Base-by-base conservation (phyloP, 2,888 invertebrate genomes). In the Diadromus collaris region DNA sequence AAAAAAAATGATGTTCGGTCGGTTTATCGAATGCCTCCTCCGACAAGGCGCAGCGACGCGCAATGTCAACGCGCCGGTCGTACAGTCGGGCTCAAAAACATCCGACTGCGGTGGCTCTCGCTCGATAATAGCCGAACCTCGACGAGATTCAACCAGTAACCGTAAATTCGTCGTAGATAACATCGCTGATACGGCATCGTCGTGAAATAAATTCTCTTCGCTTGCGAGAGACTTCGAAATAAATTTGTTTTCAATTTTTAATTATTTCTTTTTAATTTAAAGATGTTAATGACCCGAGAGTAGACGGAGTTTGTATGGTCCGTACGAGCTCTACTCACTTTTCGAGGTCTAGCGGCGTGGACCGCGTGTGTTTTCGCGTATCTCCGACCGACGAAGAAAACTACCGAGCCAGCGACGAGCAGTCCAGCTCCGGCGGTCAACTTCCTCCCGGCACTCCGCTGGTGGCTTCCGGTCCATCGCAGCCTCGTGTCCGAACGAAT, bases 281-380 rank as follows among this genome's bases (percentile, higher is more conserved):
- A 16, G 38, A 41, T 5, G 38, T 41, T 5, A 41, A 41, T 5
- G 38, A 41, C 2, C 38, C 16, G 1, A 16, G 5, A 34, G 34
- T 10, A 16, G 13, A 41, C 38, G 38, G 38, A 41, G 5, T 13
- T 38, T 6, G 32, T 32, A 5, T 34, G 2, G 34, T 34, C 10
- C 34, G 34, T 34, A n/a, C 34, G 38, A 34, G 34, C 34, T 34
- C 24, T 67, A 89, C 91, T 90, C 89, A 92, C 93, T 90, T 91
- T 92, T 87, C 91, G 92, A 64, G 91, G 81, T 85, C 92, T 93
- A 68, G 92, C 90, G 44, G 94, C 93, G 86, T 93, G 89, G 10
- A 93, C 92, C 79, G 90, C 88, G 75, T 88, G 89, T 16, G 86
- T 84, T 84, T 89, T 90, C 38, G 88, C 82, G 67, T 90, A 90